A percentile compares a stretch with the other conserved stretches of the same genome.
phyloP scores from a whole-genome alignment of 2,888 invertebrate species.

The Colletes collaris region DNA sequence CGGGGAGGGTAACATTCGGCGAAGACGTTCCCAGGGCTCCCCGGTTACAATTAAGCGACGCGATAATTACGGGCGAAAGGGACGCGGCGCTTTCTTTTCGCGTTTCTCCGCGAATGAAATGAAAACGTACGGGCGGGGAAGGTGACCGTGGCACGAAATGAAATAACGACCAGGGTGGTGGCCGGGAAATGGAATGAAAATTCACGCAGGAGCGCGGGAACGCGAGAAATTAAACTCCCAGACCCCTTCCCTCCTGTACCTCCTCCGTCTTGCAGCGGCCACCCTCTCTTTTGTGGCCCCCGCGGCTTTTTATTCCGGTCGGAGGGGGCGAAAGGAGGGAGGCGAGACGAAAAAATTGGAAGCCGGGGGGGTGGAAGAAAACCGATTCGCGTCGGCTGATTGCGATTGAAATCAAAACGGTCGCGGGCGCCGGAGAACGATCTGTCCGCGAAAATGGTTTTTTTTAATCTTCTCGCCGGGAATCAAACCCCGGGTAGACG shows the following conservation, averaged over 20 bases:
- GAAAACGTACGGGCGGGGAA: slow-evolving; percentile 17
- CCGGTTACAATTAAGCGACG: slow-evolving; percentile 18
- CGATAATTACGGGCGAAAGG: slow-evolving; percentile 18
- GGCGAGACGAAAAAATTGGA: background rate
- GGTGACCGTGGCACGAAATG: slow-evolving; percentile 54
- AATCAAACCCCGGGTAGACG: background rate
- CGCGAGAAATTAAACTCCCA: slow-evolving; percentile 68
- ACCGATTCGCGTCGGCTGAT: slow-evolving; percentile 57
- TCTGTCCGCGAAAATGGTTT: slow-evolving; percentile 23
- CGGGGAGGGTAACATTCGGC: too few species aligned
- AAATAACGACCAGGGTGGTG: slow-evolving; percentile 67
- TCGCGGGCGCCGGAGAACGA: slow-evolving; percentile 31
- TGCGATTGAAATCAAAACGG: slow-evolving; percentile 67
- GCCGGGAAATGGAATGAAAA: slow-evolving; percentile 71
- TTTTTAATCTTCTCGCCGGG: slow-evolving; percentile 30
- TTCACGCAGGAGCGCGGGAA: slow-evolving; percentile 63
- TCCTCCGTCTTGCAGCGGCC: background rate
- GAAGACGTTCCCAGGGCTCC: too few species aligned
- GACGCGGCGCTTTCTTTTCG: background rate
- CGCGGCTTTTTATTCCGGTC: slow-evolving; percentile 50
- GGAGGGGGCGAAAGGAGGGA: background rate
- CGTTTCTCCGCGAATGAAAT: slow-evolving; percentile 37
- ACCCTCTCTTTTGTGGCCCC: slow-evolving; percentile 14
- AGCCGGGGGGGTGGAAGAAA: slow-evolving; percentile 9
- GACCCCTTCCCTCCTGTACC: slow-evolving; percentile 14